Evolutionary conservation across 2,113 vertebrate species (phyloP), one percentile per base, ranked within the genome.

Genomic region (Nesoenas mayeri): DNA sequence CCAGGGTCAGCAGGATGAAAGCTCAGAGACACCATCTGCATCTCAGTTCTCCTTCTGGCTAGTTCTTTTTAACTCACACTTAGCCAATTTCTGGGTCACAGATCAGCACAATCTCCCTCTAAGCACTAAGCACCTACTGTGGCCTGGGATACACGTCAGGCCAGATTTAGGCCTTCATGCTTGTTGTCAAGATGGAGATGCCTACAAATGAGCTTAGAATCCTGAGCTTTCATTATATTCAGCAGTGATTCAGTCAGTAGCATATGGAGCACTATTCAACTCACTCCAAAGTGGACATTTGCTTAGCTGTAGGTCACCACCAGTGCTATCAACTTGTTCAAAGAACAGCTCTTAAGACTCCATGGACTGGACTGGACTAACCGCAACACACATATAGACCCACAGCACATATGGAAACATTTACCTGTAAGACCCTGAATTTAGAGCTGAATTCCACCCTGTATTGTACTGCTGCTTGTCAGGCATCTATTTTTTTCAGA

Each of bases 1-100:
- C 7, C 34, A 70, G n/a, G 28, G 12, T 36, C 3, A 6, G 4
- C 25, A 77, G 67, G 21, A 47, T 26, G 31, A 71, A 60, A 47
- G 16, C 14, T 42, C 1, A 1, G 38, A 47, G n/a, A 40, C 15
- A 47, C 0, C 1, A 12, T 58, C 51, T 56, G 21, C 12, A 15
- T 9, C 18, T 26, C 48, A 10, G 17, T 26, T 57, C 73, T 80
- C 10, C 21, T 58, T 36, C 10, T 36, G 51, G 15, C 28, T 7
- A 54, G 12, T 6, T 90, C 40, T 47, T 29, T 24, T 21, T 5
- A 4, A 44, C 15, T 1, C 0, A 20, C 19, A 22, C 22, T 38
- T 44, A 53, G 7, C 8, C 19, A 38, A 60, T 17, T 31, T 56
- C 48, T 44, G 40, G 19, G 65, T 47, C 48, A 32, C 12, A 56